Base-by-base conservation (phyloP, 1,140 invertebrate genomes). In the Zophobas morio region DNA sequence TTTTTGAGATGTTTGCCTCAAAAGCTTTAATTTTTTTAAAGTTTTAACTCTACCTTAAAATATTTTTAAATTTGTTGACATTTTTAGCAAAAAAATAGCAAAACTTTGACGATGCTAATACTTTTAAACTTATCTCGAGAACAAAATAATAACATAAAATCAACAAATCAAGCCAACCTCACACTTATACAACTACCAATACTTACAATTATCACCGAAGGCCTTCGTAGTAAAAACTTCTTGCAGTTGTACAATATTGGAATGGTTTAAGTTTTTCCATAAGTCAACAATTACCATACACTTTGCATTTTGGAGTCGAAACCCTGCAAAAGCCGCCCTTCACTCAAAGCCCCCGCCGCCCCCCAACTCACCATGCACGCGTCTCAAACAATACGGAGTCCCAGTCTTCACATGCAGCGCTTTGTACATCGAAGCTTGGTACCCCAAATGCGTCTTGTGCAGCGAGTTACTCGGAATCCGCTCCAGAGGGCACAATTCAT, bases 181-280 rank as follows among this genome's bases (percentile, higher is more conserved):
- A 20, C 20, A 20, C 20, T 20, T 0, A 47, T 71, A n/a, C 39
- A 71, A 71, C 8, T 20, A 20, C 4, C 2, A 6, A 51, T 63
- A 75, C 74, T 74, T 74, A 97, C 96, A 98, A 89, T 96, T 94
- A 90, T 99, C 98, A 83, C 95, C 94, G 88, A 99, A 99, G 46
- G 94, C 94, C 88, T 98, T 98, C 42, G 97, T 98, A 6, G 96
- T 96, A 87, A 99, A 99, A 72, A 96, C 95, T 87, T 98, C 96
- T 85, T 95, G 91, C 47, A 99, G 88, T 80, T 95, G 92, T 51
- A 98, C 95, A 77, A 99, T 91, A 90, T 98, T 98, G 80, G 96
- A 94, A 88, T 98, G 97, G 81, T 93, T 92, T 33, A 99, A 88
- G 86, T 96, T 94, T 85, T 97, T 97, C 97, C 98, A 99, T 88